Evolutionary conservation across 1,140 invertebrate genomes (phyloP), one percentile per base, ranked within the genome.

Genomic region (Caerostris extrusa): DNA sequence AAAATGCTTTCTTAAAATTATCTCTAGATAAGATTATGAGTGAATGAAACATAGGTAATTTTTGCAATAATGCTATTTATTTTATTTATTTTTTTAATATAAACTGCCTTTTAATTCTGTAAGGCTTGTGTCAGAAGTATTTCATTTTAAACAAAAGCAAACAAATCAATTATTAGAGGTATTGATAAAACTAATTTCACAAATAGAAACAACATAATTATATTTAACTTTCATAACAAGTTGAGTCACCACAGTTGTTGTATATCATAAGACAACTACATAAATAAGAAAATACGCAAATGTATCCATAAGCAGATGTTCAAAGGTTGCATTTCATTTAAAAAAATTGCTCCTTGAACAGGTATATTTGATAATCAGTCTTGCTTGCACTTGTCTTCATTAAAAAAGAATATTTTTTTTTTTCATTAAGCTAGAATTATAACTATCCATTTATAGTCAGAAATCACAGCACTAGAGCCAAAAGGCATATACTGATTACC

Each of bases 391-490:
- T 8, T 64, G 60, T 87, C 34, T 87, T 57, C 56, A 58, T 87
- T 69, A 56, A 86, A 91, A 87, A 69, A 86, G 64, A 87, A 93
- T 85, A 67, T 83, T 85, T 85, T 85, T 91, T 71, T 64, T 10
- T 89, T 19, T 57, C 64, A 71, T 64, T 92, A 64, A 92, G 64
- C 85, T 81, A 88, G 58, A 81, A 88, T 61, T 61, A 69, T 61
- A 89, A 88, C 92, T 89, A 88, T 93, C 92, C 85, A 93, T 93
- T 93, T 81, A 93, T 77, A 88, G 92, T 93, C 92, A 93, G 53
- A 93, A 93, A 93, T 93, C 92, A 93, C 92, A 93, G 92, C 86
- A 93, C 92, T 93, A 87, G 85, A 81, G 92, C 85, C 86, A 61
- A 61, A 71, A 87, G 82, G 91, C 91, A 86, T 91, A 91, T 91